Conservation (phyloP, 2,113 vertebrate genomes). For the human region DNA sequence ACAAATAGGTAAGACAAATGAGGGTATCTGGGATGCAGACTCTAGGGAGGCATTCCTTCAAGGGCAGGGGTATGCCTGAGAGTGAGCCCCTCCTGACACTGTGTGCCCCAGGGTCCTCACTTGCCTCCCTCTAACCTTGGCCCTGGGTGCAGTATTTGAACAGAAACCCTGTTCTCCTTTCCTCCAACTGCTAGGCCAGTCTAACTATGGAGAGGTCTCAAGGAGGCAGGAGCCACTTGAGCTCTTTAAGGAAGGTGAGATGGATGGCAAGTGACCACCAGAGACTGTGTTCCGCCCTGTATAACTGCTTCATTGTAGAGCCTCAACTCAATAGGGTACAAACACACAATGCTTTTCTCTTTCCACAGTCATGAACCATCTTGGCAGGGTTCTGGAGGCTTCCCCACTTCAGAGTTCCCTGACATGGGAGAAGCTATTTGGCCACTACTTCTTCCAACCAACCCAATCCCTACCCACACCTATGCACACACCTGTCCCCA, state of each 20-base stretch:
- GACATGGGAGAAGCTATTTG: neutral
- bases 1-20: neutral
- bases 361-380: neutral
- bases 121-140: neutral
- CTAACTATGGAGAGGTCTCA: neutral
- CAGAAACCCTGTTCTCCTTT: neutral
- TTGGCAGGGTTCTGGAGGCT: neutral
- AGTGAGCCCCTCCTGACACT: neutral
- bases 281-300: neutral
- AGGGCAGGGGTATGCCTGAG: neutral
- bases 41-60: too few species aligned
- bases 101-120: neutral
- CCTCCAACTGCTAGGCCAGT: neutral
- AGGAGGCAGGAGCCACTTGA: neutral
- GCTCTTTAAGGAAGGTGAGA: neutral
- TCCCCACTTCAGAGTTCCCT: neutral
- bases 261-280: neutral
- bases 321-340: neutral
- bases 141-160: neutral
- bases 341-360: neutral
- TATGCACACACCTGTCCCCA: neutral
- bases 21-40: neutral
- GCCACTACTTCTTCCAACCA: neutral
- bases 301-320: neutral
- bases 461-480: neutral